Evolutionary conservation across 1,140 invertebrate species (phyloP).

Genomic region (Scaptomyza graminum): DNA sequence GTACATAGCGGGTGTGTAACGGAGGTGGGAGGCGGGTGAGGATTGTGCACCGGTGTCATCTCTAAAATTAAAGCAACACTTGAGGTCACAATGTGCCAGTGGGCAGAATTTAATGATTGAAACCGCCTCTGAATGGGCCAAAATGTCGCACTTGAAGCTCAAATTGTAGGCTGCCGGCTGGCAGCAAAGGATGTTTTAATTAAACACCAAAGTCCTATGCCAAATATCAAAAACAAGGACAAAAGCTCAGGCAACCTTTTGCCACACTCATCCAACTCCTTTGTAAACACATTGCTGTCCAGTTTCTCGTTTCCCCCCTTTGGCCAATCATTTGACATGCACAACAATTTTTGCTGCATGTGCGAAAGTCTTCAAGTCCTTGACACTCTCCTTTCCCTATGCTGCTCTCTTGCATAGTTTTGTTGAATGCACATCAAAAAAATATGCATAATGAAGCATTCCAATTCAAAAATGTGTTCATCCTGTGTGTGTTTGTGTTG

Average conservation of each 20-base stretch:
- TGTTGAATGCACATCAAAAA: conserved; percentile 11
- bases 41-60: conserved; percentile 9
- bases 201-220: conserved; percentile 55
- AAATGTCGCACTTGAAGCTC: conserved; percentile 25
- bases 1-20: conserved; percentile 14
- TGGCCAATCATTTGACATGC: conserved; percentile 24
- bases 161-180: conserved; percentile 23
- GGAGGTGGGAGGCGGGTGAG: not conserved
- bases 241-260: not conserved
- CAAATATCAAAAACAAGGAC: conserved; percentile 13
- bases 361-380: not conserved
- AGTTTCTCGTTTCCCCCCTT: no score
- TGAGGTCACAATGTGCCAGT: conserved; percentile 39
- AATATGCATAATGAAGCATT: conserved; percentile 16
- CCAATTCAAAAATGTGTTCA: not conserved
- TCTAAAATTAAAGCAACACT: conserved; percentile 60
- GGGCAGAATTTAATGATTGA: conserved; percentile 72
- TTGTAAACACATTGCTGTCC: conserved; percentile 17
- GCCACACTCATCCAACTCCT: conserved; percentile 10
- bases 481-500: not conserved
- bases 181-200: conserved; percentile 46
- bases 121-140: conserved; percentile 17
- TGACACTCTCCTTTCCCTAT: not conserved
- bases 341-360: conserved; percentile 20
- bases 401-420: not conserved